Evolutionary conservation across 2,113 vertebrate genomes (phyloP), one percentile per base, ranked within the genome.

Genomic region (Turnix velox): DNA sequence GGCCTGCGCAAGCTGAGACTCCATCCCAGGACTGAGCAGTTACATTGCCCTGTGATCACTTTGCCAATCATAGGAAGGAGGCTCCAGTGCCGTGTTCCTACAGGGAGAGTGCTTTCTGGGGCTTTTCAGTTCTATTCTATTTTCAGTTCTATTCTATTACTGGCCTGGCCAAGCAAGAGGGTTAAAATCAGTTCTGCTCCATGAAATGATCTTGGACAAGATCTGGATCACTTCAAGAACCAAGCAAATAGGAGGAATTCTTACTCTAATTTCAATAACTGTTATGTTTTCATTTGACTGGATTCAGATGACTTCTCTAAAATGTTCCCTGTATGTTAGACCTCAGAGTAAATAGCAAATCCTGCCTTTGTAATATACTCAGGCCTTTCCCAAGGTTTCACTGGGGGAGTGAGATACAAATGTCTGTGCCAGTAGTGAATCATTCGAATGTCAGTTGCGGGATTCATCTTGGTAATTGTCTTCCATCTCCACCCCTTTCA

Each of bases 41-140:
- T 40, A 40, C 20, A 18, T 12, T 48, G 30, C n/a, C 13, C 14
- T 62, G 20, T 0, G 3, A 25, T 33, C 37, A 24, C 1, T 1
- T 37, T 71, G 33, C 14, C 23, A 19, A 76, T 66, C 4, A 0
- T 10, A 76, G 31, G 4, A 31, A 48, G 24, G 16, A 77, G 72
- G 27, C 2, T 86, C 20, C 33, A 48, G 16, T 23, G 23, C 10
- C 6, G 4, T 22, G 14, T 49, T 77, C 43, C 42, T 40, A 54
- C 7, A 39, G 5, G 40, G 7, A n/a, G 2, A 45, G 9, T 16
- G 18, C 14, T 85, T 62, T 52, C 33, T 31, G 9, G 52, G 43
- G 31, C 4, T 85, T 33, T 5, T 43, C 4, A 1, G 18, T 35
- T 49, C 10, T 14, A 58, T 63, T n/a, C n/a, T n/a, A n/a, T 85